These are phyloP conservation scores for Cinara cedri DNA, from an alignment of 2,888 invertebrate species.

Conservation along the genomic window DNA sequence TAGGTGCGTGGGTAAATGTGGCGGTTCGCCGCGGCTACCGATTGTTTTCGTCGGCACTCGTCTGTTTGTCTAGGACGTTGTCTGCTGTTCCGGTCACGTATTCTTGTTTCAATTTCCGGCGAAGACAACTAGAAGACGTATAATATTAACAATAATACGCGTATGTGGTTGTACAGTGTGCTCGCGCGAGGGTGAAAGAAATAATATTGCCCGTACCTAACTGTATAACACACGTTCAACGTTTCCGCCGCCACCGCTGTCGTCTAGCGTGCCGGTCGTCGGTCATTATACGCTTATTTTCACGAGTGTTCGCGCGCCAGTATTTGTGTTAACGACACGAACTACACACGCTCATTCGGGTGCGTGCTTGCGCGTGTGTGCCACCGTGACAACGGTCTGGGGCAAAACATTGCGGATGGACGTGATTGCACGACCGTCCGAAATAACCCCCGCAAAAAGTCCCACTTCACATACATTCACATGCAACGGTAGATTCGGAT, in stretches of 20 bases:
- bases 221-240: not conserved
- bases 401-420: slow-evolving; percentile 28
- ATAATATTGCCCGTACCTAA: not conserved
- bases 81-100: not conserved
- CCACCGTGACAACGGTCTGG: slow-evolving; percentile 37
- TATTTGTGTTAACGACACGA: not conserved
- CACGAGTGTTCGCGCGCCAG: not conserved
- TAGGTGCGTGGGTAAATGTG: too few relatives aligned
- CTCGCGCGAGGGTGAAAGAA: not conserved
- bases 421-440: not conserved
- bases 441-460: too few relatives aligned
- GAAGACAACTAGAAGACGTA: too few relatives aligned
- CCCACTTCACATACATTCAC: too few relatives aligned
- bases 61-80: not conserved
- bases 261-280: not conserved
- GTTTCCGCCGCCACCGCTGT: not conserved
- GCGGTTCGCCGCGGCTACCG: not conserved
- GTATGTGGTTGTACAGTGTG: not conserved
- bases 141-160: not conserved
- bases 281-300: not conserved
- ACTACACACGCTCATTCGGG: not conserved
- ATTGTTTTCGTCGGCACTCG: too few relatives aligned
- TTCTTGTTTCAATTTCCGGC: not conserved
- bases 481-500: too few relatives aligned
- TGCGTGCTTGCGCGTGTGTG: not conserved